Conservation (phyloP, 1,140 invertebrate genomes). For the Marisa cornuarietis region DNA sequence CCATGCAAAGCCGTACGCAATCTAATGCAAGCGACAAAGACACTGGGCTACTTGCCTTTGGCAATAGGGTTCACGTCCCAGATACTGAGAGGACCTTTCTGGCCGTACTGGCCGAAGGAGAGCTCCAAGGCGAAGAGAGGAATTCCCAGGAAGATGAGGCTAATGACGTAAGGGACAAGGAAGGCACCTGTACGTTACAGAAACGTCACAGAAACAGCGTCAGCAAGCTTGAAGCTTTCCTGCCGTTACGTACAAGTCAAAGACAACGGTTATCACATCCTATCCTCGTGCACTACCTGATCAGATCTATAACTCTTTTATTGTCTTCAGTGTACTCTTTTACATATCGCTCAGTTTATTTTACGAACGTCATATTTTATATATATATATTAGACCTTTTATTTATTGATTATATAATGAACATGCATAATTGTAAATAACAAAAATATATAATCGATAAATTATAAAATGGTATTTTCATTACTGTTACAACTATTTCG, state of each 20-base stretch:
- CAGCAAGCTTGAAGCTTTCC: neutral
- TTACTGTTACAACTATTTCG: too few species aligned
- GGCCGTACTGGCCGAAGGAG: slow-evolving; percentile 64
- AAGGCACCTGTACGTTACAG: slow-evolving; percentile 66
- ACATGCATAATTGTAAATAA: too few species aligned
- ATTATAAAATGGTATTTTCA: too few species aligned
- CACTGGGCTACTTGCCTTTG: slow-evolving; percentile 29
- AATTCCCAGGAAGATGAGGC: slow-evolving; percentile 69
- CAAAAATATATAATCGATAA: too few species aligned
- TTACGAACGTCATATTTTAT: too few species aligned
- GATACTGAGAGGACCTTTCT: slow-evolving; percentile 39
- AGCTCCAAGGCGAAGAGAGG: slow-evolving; percentile 68
- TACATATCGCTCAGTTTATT: neutral
- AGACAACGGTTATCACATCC: neutral
- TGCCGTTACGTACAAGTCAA: neutral
- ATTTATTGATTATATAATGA: too few species aligned
- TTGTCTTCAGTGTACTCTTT: neutral
- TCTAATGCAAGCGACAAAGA: neutral
- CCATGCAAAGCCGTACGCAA: neutral
- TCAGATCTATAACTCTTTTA: neutral
- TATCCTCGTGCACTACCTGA: neutral
- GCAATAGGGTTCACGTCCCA: slow-evolving; percentile 44
- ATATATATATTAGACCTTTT: too few species aligned
- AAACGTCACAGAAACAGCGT: neutral
- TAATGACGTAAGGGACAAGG: slow-evolving; percentile 69